phyloP scores from a whole-genome alignment of 2,113 vertebrate genomes.

The Bagarius yarrelli region DNA sequence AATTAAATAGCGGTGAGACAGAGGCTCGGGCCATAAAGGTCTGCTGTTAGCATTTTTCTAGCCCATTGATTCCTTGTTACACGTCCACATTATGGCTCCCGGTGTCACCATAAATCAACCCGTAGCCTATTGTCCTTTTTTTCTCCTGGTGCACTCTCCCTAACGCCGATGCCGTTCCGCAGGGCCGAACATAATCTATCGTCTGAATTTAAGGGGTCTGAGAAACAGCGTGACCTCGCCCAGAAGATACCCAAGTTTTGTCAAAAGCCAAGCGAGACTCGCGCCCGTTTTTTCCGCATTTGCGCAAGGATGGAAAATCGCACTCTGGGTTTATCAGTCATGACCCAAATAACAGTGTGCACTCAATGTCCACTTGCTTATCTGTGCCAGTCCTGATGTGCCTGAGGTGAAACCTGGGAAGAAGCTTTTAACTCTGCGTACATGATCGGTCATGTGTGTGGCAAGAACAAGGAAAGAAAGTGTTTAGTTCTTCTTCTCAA shows the following conservation, averaged over 20 bases:
- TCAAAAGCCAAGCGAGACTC: slow-evolving; percentile 48
- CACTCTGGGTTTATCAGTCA: slow-evolving; percentile 41
- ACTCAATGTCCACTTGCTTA: slow-evolving; percentile 32
- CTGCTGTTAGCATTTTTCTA: slow-evolving; percentile 84
- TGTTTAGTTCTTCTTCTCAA: neutral
- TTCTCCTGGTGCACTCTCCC: slow-evolving; percentile 61
- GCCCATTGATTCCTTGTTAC: slow-evolving; percentile 82
- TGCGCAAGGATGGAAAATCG: slow-evolving; percentile 21
- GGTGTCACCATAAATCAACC: slow-evolving; percentile 78
- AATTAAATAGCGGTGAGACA: slow-evolving; percentile 76
- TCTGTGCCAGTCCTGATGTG: slow-evolving; percentile 46
- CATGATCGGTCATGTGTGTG: slow-evolving; percentile 2
- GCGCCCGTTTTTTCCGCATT: slow-evolving; percentile 56
- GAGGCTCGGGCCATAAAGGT: slow-evolving; percentile 74
- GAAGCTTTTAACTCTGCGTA: slow-evolving; percentile 29
- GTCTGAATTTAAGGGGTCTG: slow-evolving; percentile 69
- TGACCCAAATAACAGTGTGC: slow-evolving; percentile 47
- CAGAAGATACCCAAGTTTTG: slow-evolving; percentile 25
- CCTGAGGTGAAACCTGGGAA: slow-evolving; percentile 33
- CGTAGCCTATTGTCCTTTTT: slow-evolving; percentile 74
- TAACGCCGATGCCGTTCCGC: slow-evolving; percentile 65
- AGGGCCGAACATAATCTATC: slow-evolving; percentile 77
- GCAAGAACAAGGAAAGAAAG: neutral
- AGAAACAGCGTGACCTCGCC: slow-evolving; percentile 17
- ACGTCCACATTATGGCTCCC: slow-evolving; percentile 76